These are phyloP conservation scores for Actinernus sp. DNA, from an alignment of 92 coral and sea anemone genomes.

Conservation along the genomic window DNA sequence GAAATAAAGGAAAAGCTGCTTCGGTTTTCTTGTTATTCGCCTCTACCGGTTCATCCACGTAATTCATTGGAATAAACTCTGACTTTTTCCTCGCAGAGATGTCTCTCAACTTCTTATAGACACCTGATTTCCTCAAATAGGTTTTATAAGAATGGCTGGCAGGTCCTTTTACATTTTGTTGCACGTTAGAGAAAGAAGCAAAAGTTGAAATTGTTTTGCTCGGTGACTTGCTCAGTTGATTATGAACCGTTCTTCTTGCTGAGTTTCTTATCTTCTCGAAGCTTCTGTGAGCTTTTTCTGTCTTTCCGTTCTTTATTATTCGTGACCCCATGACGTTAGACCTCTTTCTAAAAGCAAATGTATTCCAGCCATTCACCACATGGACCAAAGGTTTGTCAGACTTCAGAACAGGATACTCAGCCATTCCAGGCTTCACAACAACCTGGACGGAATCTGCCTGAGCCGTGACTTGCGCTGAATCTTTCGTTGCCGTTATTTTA, in stretches of 20 bases:
- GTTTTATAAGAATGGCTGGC: neutral
- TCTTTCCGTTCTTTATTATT: neutral
- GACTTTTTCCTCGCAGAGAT: neutral
- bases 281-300: too few species aligned
- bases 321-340: neutral
- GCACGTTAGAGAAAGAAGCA: neutral
- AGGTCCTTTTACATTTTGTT: neutral
- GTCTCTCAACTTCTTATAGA: neutral
- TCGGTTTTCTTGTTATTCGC: neutral
- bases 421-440: conserved; percentile 95
- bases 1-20: neutral
- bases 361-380: conserved; percentile 72
- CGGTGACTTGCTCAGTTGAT: neutral
- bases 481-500: conserved; percentile 84
- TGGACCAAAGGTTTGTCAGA: conserved; percentile 96
- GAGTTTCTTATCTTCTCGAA: neutral
- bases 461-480: conserved; percentile 83
- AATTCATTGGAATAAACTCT: too few species aligned
- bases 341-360: conserved; percentile 53
- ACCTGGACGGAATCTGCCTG: conserved; percentile 97
- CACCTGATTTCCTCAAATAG: neutral
- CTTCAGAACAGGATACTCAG: conserved; percentile 84
- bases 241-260: neutral
- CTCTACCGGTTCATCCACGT: too few species aligned
- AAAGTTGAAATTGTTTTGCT: neutral